Evolutionary conservation across 2,797 vertebrate species (phyloP).

Genomic region (Prunella strophiata): DNA sequence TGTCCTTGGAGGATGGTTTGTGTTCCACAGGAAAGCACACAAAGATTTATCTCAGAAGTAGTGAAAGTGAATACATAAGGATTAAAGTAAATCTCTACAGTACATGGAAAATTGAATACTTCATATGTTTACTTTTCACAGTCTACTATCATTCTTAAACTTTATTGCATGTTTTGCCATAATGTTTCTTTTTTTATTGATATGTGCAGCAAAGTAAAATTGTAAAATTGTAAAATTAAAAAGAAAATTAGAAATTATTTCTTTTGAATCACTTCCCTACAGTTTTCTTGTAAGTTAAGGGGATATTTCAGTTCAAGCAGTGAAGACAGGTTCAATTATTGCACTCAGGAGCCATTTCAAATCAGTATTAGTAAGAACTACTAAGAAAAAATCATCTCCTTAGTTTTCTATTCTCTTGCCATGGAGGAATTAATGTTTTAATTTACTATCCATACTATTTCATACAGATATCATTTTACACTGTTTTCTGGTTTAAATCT

Average conservation of each 20-base stretch:
- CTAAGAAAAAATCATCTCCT: background rate
- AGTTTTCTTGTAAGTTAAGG: background rate
- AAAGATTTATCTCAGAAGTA: background rate
- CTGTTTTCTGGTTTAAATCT: background rate
- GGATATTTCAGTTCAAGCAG: background rate
- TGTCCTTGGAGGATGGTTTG: background rate
- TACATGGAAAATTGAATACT: background rate
- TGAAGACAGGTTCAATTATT: background rate
- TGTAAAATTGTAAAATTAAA: background rate
- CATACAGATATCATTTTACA: background rate
- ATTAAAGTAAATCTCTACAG: slow-evolving; percentile 3
- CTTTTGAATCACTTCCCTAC: background rate
- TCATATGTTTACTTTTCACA: background rate
- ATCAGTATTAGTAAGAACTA: background rate
- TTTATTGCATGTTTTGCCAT: background rate
- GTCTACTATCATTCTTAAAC: background rate
- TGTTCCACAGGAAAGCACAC: background rate
- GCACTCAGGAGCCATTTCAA: background rate
- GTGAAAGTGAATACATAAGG: background rate
- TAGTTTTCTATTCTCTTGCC: background rate
- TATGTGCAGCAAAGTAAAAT: background rate
- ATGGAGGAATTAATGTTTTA: background rate
- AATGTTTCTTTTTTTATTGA: background rate
- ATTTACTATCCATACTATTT: background rate
- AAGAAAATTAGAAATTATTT: background rate